Conservation (phyloP, 2,888 invertebrate species). For the Amitus sp. region DNA sequence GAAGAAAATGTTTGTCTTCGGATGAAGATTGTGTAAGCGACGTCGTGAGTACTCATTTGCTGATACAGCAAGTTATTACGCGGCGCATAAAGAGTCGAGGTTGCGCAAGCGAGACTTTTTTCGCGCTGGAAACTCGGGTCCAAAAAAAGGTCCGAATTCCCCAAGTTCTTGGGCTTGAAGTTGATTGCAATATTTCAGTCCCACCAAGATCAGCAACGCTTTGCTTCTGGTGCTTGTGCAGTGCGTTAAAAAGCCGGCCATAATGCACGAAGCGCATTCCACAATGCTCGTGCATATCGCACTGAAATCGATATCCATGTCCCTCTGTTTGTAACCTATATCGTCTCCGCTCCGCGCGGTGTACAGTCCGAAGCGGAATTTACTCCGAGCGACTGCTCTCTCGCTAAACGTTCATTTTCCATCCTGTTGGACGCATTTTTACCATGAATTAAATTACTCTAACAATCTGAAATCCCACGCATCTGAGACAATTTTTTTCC, state of each 20-base stretch:
- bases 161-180: too few relatives aligned
- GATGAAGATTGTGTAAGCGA: conserved; percentile 20
- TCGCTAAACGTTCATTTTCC: neutral
- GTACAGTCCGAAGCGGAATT: conserved; percentile 50
- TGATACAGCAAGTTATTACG: conserved; percentile 22
- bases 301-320: conserved; percentile 63
- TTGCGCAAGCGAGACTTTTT: too few relatives aligned
- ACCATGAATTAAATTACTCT: too few relatives aligned
- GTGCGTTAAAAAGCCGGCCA: conserved; percentile 37
- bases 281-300: conserved; percentile 57
- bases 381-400: neutral
- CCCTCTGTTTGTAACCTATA: conserved; percentile 60
- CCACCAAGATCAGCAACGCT: too few relatives aligned
- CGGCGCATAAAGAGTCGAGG: too few relatives aligned
- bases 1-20: conserved; percentile 12
- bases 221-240: too few relatives aligned
- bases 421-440: neutral
- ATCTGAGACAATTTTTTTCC: too few relatives aligned
- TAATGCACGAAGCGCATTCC: conserved; percentile 59
- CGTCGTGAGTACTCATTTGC: conserved; percentile 21
- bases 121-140: too few relatives aligned
- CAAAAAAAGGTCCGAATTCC: too few relatives aligned
- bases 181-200: too few relatives aligned
- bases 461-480: too few relatives aligned
- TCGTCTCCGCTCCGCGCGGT: conserved; percentile 49